phyloP scores from a whole-genome alignment of 2,888 invertebrate genomes.

The Tetragonula carbonaria region DNA sequence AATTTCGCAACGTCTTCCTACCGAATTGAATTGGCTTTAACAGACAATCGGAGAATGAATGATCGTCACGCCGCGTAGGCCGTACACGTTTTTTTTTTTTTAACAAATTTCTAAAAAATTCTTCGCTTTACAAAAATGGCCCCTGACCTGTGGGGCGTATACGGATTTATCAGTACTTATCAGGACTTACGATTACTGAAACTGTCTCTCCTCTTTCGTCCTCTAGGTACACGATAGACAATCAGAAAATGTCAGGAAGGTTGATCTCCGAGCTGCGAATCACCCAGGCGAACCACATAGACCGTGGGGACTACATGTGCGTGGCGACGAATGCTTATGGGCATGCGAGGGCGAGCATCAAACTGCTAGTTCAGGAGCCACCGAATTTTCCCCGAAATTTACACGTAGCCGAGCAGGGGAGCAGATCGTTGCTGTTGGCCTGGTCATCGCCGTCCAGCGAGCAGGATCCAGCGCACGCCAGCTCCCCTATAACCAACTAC shows the following conservation, averaged over 20 bases:
- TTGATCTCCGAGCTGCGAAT: constrained; percentile 86
- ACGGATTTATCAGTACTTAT: too few relatives aligned
- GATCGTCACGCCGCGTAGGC: too few relatives aligned
- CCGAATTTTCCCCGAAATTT: constrained; percentile 87
- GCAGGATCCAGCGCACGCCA: constrained; percentile 83
- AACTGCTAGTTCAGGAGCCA: constrained; percentile 86
- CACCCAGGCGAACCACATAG: constrained; percentile 85
- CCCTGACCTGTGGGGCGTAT: too few relatives aligned
- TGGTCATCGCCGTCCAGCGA: constrained; percentile 85
- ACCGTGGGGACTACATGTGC: constrained; percentile 87
- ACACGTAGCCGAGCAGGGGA: constrained; percentile 85
- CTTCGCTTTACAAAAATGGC: too few relatives aligned
- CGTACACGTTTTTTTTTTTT: too few relatives aligned
- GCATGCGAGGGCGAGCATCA: constrained; percentile 85
- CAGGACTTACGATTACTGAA: not conserved
- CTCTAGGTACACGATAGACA: constrained; percentile 78
- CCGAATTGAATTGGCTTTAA: too few relatives aligned
- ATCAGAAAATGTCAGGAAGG: constrained; percentile 81
- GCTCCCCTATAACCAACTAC: constrained; percentile 86
- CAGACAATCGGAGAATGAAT: too few relatives aligned
- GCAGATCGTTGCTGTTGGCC: constrained; percentile 85
- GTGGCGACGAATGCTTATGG: constrained; percentile 87
- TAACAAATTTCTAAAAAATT: too few relatives aligned
- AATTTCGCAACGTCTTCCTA: too few relatives aligned
- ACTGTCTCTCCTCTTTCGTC: not conserved